phyloP scores from a whole-genome alignment of 2,797 vertebrate species.

The Neoniphon sammara region DNA sequence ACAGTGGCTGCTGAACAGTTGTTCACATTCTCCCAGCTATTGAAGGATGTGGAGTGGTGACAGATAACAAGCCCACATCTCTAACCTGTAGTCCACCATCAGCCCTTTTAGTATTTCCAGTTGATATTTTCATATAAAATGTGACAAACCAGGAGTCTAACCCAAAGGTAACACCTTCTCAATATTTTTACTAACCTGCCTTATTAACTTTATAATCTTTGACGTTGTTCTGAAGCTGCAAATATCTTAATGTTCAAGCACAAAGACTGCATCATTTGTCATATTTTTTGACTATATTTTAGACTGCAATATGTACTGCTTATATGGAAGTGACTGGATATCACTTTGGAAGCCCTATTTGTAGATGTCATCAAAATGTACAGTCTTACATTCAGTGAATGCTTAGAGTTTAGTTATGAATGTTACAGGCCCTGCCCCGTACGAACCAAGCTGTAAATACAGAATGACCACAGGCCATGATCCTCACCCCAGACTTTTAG shows the following conservation, averaged over 20 bases:
- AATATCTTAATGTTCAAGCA: slow-evolving; percentile 20
- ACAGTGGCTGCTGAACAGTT: too few species aligned
- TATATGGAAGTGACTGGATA: slow-evolving; percentile 29
- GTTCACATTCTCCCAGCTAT: slow-evolving; percentile 12
- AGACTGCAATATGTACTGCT: slow-evolving; percentile 17
- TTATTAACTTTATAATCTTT: slow-evolving; percentile 30
- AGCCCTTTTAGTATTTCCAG: background rate
- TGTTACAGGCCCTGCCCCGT: slow-evolving; percentile 9
- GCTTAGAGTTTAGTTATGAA: background rate
- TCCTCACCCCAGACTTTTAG: slow-evolving; percentile 37
- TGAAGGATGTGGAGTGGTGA: background rate
- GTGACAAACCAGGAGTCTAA: background rate
- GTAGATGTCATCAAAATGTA: background rate
- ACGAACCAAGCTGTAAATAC: slow-evolving; percentile 28
- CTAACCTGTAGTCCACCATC: background rate
- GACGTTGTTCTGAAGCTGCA: slow-evolving; percentile 11
- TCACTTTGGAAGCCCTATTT: background rate
- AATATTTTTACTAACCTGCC: slow-evolving; percentile 20
- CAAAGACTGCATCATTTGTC: slow-evolving; percentile 40
- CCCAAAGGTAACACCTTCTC: slow-evolving; percentile 7
- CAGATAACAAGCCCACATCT: background rate
- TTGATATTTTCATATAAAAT: slow-evolving; percentile 8
- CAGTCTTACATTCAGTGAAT: background rate
- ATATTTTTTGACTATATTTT: slow-evolving; percentile 36
- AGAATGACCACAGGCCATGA: background rate